Percentiles rank a stretch among this genome's conserved stretches.
phyloP scores from a whole-genome alignment of 2,888 invertebrate species.

The Monopis laevigella region DNA sequence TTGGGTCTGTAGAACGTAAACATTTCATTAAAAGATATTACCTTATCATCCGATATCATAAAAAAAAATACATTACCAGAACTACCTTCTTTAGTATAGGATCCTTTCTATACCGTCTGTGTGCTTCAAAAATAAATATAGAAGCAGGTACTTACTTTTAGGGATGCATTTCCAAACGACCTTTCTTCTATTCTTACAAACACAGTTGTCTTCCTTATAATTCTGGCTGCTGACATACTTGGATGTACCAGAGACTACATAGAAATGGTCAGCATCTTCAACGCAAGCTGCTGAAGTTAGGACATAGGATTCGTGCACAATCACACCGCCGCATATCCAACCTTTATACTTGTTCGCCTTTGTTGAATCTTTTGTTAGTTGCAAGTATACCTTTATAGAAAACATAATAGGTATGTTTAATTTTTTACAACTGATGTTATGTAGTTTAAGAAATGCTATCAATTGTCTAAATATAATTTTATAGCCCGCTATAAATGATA shows the following conservation, averaged over 20 bases:
- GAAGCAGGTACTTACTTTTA: constrained; percentile 55
- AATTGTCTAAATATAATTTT: too few species aligned
- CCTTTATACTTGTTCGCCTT: constrained; percentile 55
- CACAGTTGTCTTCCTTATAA: constrained; percentile 44
- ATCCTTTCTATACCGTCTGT: too few species aligned
- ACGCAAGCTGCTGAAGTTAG: constrained; percentile 58
- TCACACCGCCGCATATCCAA: constrained; percentile 56
- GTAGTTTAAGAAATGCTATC: too few species aligned
- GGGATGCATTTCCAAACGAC: constrained; percentile 61
- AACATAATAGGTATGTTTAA: too few species aligned
- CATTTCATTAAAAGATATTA: too few species aligned
- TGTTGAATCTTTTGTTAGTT: constrained; percentile 52
- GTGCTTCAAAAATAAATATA: too few species aligned
- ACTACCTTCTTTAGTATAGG: too few species aligned
- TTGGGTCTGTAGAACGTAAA: too few species aligned
- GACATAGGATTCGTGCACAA: constrained; percentile 43
- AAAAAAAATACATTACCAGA: too few species aligned
- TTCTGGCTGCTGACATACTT: constrained; percentile 52
- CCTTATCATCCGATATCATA: too few species aligned
- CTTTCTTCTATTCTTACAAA: constrained; percentile 44
- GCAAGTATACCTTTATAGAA: constrained; percentile 53
- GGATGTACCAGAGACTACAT: constrained; percentile 51
- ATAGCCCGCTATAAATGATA: too few species aligned
- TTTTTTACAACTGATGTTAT: too few species aligned
- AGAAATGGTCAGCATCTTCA: constrained; percentile 56